Evolutionary conservation across 2,888 invertebrate genomes (phyloP), one percentile per base, ranked within the genome.

Genomic region (Argyra leucocephala): DNA sequence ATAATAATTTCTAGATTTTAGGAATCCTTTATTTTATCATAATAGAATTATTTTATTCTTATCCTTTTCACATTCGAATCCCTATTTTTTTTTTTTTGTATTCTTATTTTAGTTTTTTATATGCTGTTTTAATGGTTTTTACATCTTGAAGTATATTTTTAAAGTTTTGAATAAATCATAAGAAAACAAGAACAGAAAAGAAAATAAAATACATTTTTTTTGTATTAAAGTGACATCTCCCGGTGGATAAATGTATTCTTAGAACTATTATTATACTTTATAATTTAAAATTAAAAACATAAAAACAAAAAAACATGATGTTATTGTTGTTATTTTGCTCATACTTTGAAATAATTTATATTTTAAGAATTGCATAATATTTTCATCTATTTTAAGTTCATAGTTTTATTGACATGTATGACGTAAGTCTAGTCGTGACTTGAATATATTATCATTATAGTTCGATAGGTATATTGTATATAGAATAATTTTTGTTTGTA

Each of bases 101-200:
- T 66, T 57, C 59, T 67, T 71, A 71, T 65, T 70, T 68, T 66
- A 58, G 70, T 68, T 69, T 63, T 31, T 69, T 69, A 63, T n/a
- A 64, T 71, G 68, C 69, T 70, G 71, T 68, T 70, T 70, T 63
- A 72, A 70, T 63, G 23, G 31, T 60, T 62, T 66, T 66, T 67
- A 31, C 36, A 26, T 64, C 65, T 59, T 22, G 22, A 15, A 66
- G 22, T 65, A 61, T 58, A 65, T 68, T 69, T 62, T 64, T 31
- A 48, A 57, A 67, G 64, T 67, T 66, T 62, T 61, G 48, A 64
- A 57, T 64, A 61, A 21, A 31, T 23, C 63, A 68, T 59, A 64
- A 64, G 57, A 61, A 48, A 48, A 48, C 48, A 48, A 48, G 18
- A 18, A 48, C 18, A 18, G 18, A 48, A 18, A 18, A 48, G 18